These are phyloP conservation scores for Chlorodrepanis virens DNA, from an alignment of 2,113 vertebrate genomes.

Conservation along the genomic window DNA sequence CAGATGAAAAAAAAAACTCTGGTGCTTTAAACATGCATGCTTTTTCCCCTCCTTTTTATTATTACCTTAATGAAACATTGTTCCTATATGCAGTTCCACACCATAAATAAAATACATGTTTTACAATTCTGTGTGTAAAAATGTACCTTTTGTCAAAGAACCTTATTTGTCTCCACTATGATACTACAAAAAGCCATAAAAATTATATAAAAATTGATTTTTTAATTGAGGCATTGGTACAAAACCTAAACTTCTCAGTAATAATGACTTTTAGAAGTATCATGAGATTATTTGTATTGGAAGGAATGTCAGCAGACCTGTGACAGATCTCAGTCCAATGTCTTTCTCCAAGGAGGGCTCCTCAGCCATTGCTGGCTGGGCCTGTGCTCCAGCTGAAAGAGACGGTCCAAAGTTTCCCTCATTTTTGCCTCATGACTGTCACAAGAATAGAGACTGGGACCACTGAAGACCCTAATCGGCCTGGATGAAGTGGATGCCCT, in stretches of 20 bases:
- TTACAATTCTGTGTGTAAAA: background rate
- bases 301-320: background rate
- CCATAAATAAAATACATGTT: background rate
- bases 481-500: too few species aligned
- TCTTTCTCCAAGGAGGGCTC: background rate
- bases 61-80: background rate
- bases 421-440: too few species aligned
- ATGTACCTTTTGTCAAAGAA: background rate
- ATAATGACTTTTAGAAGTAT: background rate
- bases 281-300: background rate
- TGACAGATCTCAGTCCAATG: background rate
- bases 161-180: background rate
- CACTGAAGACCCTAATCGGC: too few species aligned
- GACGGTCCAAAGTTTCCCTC: too few species aligned
- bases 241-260: background rate
- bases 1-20: background rate
- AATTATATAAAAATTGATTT: background rate
- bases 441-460: too few species aligned
- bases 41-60: background rate
- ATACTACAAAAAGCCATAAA: background rate
- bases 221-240: background rate
- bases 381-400: background rate
- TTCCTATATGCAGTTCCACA: background rate
- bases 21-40: background rate
- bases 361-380: background rate